Conservation (phyloP, 2,113 vertebrate genomes). For the Drymodes brunneopygia region DNA sequence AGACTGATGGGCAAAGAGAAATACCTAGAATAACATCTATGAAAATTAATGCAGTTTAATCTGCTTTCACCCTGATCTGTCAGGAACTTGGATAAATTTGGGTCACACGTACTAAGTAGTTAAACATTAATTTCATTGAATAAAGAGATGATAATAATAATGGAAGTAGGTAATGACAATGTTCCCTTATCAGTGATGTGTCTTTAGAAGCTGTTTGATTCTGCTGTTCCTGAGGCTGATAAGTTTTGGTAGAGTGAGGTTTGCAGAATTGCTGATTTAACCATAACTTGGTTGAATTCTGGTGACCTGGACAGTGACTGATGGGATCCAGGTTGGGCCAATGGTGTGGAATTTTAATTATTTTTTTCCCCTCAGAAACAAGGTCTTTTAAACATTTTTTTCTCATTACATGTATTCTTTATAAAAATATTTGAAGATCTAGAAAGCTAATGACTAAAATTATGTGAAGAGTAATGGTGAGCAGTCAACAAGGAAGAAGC, state of each 20-base stretch:
- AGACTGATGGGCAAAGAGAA: not conserved
- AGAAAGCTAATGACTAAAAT: not conserved
- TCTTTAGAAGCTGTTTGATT: not conserved
- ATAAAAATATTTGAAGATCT: not conserved
- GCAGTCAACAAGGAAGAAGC: not conserved
- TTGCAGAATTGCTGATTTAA: not conserved
- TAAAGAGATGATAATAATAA: not conserved
- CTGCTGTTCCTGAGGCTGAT: not conserved
- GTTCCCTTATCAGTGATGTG: not conserved
- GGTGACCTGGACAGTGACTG: not conserved
- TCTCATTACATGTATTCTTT: not conserved
- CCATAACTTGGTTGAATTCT: not conserved
- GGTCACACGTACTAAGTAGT: not conserved
- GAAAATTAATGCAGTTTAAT: constrained; percentile 4
- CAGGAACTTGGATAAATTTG: not conserved
- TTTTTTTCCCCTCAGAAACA: not conserved
- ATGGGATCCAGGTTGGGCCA: not conserved
- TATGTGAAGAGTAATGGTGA: not conserved
- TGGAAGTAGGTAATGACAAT: not conserved
- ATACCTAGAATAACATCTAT: not conserved
- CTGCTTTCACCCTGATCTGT: not conserved
- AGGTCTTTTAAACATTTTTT: not conserved
- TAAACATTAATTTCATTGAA: not conserved
- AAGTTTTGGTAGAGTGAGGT: not conserved
- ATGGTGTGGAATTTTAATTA: not conserved